Conservation (phyloP, 2,888 invertebrate genomes). For the Xestia xanthographa region DNA sequence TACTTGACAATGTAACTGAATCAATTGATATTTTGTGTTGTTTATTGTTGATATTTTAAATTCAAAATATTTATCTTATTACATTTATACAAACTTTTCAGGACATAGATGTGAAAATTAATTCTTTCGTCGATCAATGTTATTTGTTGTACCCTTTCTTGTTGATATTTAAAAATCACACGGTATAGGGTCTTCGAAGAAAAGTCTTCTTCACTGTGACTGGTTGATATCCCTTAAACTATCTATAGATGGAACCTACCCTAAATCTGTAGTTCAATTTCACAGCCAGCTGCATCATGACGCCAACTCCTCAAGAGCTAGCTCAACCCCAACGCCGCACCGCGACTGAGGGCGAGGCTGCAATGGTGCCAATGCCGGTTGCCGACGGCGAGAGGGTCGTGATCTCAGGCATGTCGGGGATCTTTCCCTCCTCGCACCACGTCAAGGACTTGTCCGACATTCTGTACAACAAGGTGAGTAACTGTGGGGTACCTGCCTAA, state of each 20-base stretch:
- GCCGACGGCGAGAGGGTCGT: not conserved
- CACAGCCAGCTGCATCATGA: conserved; percentile 41
- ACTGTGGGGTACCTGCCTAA: not conserved
- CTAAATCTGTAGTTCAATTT: not conserved
- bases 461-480: conserved; percentile 66
- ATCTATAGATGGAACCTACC: not conserved
- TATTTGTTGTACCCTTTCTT: not conserved
- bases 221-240: not conserved
- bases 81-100: not conserved
- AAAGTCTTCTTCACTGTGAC: not conserved
- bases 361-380: not conserved
- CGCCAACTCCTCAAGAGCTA: conserved; percentile 59
- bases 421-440: conserved; percentile 69
- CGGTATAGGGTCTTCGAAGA: too few species aligned
- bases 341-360: not conserved
- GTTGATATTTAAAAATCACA: not conserved
- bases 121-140: not conserved
- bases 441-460: conserved; percentile 63
- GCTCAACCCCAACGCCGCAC: conserved; percentile 1
- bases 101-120: not conserved
- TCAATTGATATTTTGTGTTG: not conserved
- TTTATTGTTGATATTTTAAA: not conserved
- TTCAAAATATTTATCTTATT: not conserved
- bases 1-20: not conserved
- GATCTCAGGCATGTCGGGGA: conserved; percentile 71